These are phyloP conservation scores for Echeneis naucrates DNA, from an alignment of 2,797 vertebrate genomes.

Conservation along the genomic window DNA sequence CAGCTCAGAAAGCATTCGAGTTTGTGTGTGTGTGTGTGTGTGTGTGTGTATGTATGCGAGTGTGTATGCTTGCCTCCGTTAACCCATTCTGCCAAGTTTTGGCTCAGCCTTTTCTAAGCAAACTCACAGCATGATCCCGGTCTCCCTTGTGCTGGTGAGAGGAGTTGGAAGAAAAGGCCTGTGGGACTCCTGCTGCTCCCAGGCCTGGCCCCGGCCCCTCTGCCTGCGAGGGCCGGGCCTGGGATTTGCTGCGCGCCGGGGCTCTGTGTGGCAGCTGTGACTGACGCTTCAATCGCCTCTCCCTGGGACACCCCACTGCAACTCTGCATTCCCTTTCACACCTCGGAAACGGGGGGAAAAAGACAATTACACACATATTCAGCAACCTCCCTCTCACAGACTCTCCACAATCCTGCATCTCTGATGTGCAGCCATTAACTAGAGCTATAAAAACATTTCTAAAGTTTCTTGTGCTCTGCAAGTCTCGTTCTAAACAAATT, in stretches of 20 bases:
- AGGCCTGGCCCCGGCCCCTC: constrained; percentile 70
- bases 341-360: constrained; percentile 81
- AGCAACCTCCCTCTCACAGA: constrained; percentile 63
- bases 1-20: constrained; percentile 62
- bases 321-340: constrained; percentile 83
- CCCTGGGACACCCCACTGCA: constrained; percentile 79
- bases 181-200: constrained; percentile 78
- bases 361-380: constrained; percentile 84
- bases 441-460: constrained; percentile 59
- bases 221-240: constrained; percentile 70
- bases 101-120: constrained; percentile 83
- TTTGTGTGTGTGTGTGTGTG: constrained; percentile 37
- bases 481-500: constrained; percentile 59
- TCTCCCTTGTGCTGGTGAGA: constrained; percentile 79
- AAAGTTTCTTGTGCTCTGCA: constrained; percentile 66
- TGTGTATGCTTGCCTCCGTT: constrained; percentile 66
- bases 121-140: constrained; percentile 82
- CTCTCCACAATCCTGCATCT: constrained; percentile 56
- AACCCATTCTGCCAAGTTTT: constrained; percentile 82
- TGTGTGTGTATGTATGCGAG: constrained; percentile 44
- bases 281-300: constrained; percentile 84
- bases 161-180: constrained; percentile 79
- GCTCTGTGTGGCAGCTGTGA: constrained; percentile 86
- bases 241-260: constrained; percentile 77
- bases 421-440: constrained; percentile 63